These are phyloP conservation scores for Meriones psammophilus DNA, from an alignment of 2,797 vertebrate species.

Conservation along the genomic window DNA sequence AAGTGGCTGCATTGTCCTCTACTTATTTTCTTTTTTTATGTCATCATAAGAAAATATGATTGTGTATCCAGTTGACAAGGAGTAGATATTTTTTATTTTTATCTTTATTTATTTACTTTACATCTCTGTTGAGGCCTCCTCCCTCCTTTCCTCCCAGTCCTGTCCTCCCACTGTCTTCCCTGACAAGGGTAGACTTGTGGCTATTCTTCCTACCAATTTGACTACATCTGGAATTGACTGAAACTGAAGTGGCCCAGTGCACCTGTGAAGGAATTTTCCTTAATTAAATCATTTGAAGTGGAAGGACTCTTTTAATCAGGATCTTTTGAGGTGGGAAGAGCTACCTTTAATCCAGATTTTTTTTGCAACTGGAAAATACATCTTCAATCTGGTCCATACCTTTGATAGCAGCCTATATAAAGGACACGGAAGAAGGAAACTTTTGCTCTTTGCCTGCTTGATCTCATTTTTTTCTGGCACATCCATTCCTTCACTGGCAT, in stretches of 20 bases:
- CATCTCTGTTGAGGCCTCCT: no score
- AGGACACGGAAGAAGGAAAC: not conserved
- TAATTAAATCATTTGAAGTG: not conserved
- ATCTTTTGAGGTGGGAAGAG: no score
- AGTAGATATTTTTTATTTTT: no score
- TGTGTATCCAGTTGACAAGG: not conserved
- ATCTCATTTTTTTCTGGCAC: not conserved
- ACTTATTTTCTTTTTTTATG: not conserved
- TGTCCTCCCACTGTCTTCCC: no score
- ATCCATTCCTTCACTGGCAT: not conserved
- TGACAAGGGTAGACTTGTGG: not conserved
- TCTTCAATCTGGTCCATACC: not conserved
- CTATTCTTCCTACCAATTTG: not conserved
- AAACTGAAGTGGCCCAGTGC: not conserved
- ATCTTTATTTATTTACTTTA: no score
- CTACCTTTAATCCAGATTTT: no score
- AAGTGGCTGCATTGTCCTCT: no score
- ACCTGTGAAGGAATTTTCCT: not conserved
- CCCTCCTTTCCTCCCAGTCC: no score
- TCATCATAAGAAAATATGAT: not conserved
- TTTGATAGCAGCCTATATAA: not conserved
- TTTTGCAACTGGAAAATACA: no score
- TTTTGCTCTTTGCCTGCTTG: not conserved
- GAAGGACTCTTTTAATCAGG: not conserved
- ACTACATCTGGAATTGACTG: not conserved